Evolutionary conservation across 1,140 invertebrate species (phyloP).

Genomic region (Stenopsyche tienmushanensis): DNA sequence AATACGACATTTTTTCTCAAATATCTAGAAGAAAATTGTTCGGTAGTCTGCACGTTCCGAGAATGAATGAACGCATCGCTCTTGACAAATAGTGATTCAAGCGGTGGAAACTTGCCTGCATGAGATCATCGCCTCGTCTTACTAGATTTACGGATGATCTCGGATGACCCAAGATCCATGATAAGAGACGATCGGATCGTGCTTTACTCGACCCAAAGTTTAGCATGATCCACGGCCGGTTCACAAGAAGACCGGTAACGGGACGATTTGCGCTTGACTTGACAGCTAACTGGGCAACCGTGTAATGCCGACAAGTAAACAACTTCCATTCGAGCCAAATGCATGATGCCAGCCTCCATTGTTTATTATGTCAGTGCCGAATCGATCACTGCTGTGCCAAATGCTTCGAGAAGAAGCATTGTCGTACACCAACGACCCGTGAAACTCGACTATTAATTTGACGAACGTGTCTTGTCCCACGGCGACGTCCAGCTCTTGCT

Average conservation of each 20-base stretch:
- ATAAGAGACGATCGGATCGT: conserved; percentile 2
- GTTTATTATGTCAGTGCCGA: neutral
- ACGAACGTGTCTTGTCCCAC: neutral
- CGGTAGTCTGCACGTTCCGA: too few species aligned
- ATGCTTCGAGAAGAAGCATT: too few species aligned
- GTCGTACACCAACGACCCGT: neutral
- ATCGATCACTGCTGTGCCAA: neutral
- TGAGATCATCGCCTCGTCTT: too few species aligned
- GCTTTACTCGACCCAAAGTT: conserved; percentile 8
- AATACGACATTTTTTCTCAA: too few species aligned
- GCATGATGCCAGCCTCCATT: neutral
- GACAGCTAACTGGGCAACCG: conserved; percentile 11
- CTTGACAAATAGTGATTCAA: too few species aligned
- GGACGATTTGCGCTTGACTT: conserved; percentile 8
- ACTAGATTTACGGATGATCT: too few species aligned
- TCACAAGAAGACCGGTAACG: too few species aligned
- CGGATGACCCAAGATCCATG: neutral
- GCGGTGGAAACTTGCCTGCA: too few species aligned
- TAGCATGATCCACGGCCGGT: too few species aligned
- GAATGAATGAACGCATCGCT: too few species aligned
- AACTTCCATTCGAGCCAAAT: neutral
- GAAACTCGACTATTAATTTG: neutral
- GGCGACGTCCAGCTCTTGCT: neutral
- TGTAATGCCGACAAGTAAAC: conserved; percentile 14
- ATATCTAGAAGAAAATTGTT: too few species aligned